Percentiles rank a stretch among this genome's conserved stretches.
Conservation (phyloP, 2,797 vertebrate species). For the Ceryle rudis region DNA sequence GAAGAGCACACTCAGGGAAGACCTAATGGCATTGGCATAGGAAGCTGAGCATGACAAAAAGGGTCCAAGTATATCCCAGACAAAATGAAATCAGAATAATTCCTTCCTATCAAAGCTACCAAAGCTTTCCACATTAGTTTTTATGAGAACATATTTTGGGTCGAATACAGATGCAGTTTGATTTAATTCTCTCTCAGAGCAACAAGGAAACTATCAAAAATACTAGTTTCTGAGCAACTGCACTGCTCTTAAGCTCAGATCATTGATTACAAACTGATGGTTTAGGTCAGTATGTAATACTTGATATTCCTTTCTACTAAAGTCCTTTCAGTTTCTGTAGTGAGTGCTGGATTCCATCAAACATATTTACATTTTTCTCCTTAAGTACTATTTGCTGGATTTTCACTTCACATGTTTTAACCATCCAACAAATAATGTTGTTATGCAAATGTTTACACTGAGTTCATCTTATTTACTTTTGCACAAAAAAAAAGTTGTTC, state of each 20-base stretch:
- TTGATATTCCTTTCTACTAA: neutral
- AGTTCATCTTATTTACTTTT: constrained; percentile 43
- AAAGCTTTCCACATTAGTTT: neutral
- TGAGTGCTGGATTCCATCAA: constrained; percentile 49
- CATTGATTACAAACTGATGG: neutral
- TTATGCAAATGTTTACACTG: constrained; percentile 61
- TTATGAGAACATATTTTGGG: neutral
- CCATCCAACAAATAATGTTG: constrained; percentile 34
- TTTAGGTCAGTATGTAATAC: neutral
- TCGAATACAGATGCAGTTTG: neutral
- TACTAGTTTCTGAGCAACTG: neutral
- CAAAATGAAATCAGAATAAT: neutral
- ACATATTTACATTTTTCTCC: constrained; percentile 67
- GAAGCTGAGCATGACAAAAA: neutral
- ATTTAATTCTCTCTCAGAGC: neutral
- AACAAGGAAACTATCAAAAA: neutral
- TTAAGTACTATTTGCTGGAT: constrained; percentile 30
- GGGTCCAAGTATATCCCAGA: neutral
- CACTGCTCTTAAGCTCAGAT: neutral
- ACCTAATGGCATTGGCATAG: neutral
- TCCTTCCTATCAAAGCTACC: neutral
- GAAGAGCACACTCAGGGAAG: neutral
- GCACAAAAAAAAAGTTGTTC: neutral
- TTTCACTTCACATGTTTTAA: constrained; percentile 44
- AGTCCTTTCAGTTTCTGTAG: neutral